Conservation (phyloP, 1,140 invertebrate genomes). For the Drosophila sp. region DNA sequence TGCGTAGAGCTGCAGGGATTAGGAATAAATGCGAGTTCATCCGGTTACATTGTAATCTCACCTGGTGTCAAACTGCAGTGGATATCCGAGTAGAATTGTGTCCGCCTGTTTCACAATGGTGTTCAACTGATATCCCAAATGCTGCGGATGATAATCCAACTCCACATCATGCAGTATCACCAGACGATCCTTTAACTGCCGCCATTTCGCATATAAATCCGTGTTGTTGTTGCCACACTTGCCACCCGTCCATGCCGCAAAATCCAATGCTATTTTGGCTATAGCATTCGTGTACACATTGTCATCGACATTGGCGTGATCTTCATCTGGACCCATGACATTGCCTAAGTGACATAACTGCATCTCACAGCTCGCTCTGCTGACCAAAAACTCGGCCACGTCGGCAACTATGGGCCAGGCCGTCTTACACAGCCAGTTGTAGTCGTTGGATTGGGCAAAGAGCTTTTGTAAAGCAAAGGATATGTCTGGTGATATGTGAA, state of each 20-base stretch:
- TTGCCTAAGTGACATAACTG: slow-evolving; percentile 74
- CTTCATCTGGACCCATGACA: slow-evolving; percentile 87
- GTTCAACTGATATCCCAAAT: slow-evolving; percentile 84
- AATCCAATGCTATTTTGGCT: slow-evolving; percentile 86
- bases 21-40: not conserved
- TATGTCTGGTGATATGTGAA: slow-evolving; percentile 86
- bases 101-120: slow-evolving; percentile 87
- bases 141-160: slow-evolving; percentile 86
- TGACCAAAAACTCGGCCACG: slow-evolving; percentile 86
- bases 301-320: slow-evolving; percentile 86
- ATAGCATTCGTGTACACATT: slow-evolving; percentile 87
- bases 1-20: slow-evolving; percentile 62
- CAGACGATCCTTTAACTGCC: slow-evolving; percentile 85
- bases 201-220: slow-evolving; percentile 75
- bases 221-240: slow-evolving; percentile 43
- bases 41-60: slow-evolving; percentile 6
- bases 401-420: slow-evolving; percentile 86
- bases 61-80: slow-evolving; percentile 85
- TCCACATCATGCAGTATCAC: slow-evolving; percentile 84
- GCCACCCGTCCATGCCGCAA: slow-evolving; percentile 77
- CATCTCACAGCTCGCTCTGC: slow-evolving; percentile 85
- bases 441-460: slow-evolving; percentile 85
- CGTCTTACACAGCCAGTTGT: slow-evolving; percentile 83
- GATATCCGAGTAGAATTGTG: slow-evolving; percentile 86
- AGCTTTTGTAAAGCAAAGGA: slow-evolving; percentile 86